Evolutionary conservation across 1,140 invertebrate species (phyloP), one percentile per base, ranked within the genome.

Genomic region (Drosophila dunni): DNA sequence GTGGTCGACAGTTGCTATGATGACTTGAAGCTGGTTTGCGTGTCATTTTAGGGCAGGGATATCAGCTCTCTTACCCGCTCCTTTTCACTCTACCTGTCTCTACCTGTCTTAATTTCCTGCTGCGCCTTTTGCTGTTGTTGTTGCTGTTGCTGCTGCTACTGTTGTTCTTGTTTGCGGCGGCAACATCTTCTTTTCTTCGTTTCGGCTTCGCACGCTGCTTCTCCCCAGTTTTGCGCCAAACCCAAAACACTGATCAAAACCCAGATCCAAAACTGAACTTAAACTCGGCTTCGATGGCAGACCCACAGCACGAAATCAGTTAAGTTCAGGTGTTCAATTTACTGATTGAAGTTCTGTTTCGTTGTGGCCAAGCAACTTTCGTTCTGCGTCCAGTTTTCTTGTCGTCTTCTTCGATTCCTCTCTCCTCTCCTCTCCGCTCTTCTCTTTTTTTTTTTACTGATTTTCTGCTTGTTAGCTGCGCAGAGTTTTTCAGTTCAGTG

Each of bases 311-410:
- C 77, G 70, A 88, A 88, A 89, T 88, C 83, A 84, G 83, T 88
- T 84, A 89, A 80, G 83, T 88, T 88, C 83, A 88, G 83, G 83
- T 88, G 83, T 88, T 88, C 83, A 89, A 89, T 89, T 88, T 88
- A 80, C 83, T 88, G 83, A 88, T 88, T 88, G 83, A 88, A 88
- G 89, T 88, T 88, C 83, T 63, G 83, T 62, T 76, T 68, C 82
- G 81, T 81, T 84, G 81, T 85, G 83, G 82, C 75, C 72, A 56
- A 61, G 79, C 82, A 85, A 85, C 82, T 85, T 85, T 85, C 83
- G 77, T 82, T 76, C 33, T 58, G 71, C 71, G 65, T 69, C 57
- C 71, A 68, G 56, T 62, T 68, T 74, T 36, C 1, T 40, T 15
- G 15, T 42, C 34, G 58, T 60, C 66, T 33, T 62, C 51, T 42